These are phyloP conservation scores for Pelusios castaneus DNA, from an alignment of 2,113 vertebrate genomes.

Conservation along the genomic window DNA sequence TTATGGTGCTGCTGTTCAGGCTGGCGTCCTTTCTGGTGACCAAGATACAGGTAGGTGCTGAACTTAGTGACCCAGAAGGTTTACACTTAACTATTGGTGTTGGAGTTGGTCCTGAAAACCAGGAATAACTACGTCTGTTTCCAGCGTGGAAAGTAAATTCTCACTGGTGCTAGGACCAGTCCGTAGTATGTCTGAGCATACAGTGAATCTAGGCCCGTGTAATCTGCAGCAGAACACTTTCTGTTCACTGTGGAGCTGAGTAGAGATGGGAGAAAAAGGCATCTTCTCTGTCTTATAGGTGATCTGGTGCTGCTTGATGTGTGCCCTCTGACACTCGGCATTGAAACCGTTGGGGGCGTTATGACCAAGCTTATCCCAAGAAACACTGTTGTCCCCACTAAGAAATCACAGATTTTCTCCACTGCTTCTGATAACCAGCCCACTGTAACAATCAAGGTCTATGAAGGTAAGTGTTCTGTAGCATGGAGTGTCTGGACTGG, in stretches of 20 bases:
- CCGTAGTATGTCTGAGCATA: not conserved
- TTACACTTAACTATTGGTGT: fast-evolving
- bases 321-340: constrained; percentile 95
- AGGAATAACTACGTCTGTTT: not conserved
- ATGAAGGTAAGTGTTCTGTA: constrained; percentile 92
- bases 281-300: constrained; percentile 75
- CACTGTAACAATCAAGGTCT: constrained; percentile 98
- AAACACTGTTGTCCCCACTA: constrained; percentile 97
- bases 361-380: constrained; percentile 99
- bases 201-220: not conserved
- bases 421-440: constrained; percentile 98
- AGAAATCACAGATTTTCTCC: constrained; percentile 98
- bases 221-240: not conserved
- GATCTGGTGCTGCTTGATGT: constrained; percentile 95
- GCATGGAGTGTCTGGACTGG: too few relatives aligned
- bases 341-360: constrained; percentile 97
- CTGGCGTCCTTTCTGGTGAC: constrained; percentile 95
- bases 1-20: constrained; percentile 96
- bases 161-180: too few relatives aligned
- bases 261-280: too few relatives aligned
- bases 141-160: not conserved
- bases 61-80: fast-evolving
- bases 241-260: not conserved
- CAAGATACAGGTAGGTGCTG: constrained; percentile 88
- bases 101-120: not conserved